phyloP scores from a whole-genome alignment of 1,140 invertebrate genomes.

The Polypedilum pembai region DNA sequence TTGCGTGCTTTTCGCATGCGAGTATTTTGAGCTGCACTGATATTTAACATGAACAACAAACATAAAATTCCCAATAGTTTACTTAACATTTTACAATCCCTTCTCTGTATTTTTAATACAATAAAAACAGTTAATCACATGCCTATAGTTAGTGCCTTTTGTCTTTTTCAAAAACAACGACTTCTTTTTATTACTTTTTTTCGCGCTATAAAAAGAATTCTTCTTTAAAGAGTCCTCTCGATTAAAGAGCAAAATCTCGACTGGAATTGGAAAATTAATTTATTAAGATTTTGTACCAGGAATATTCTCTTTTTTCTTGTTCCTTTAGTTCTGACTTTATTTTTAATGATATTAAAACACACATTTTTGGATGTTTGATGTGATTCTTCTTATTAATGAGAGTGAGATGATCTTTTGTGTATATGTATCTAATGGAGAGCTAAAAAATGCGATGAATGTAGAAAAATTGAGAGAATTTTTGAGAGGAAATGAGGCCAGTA shows the following conservation, averaged over 20 bases:
- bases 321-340: background rate
- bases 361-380: too few relatives aligned
- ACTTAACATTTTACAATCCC: too few relatives aligned
- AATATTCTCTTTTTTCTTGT: background rate
- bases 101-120: too few relatives aligned
- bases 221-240: background rate
- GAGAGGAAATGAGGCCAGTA: too few relatives aligned
- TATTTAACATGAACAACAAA: background rate
- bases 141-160: background rate
- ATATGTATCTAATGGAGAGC: too few relatives aligned
- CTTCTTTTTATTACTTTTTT: background rate
- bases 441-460: too few relatives aligned
- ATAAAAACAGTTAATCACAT: too few relatives aligned
- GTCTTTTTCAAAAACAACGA: background rate
- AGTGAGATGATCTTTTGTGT: too few relatives aligned
- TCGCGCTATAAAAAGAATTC: background rate
- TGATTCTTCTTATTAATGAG: too few relatives aligned
- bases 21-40: background rate
- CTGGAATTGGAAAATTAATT: slow-evolving; percentile 11
- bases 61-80: background rate
- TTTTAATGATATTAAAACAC: too few relatives aligned
- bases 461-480: too few relatives aligned
- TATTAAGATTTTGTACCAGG: background rate
- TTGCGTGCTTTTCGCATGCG: background rate
- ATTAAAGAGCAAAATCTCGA: slow-evolving; percentile 2